Conservation (phyloP, 2,888 invertebrate genomes). For the Synanthedon andrenaeformis region DNA sequence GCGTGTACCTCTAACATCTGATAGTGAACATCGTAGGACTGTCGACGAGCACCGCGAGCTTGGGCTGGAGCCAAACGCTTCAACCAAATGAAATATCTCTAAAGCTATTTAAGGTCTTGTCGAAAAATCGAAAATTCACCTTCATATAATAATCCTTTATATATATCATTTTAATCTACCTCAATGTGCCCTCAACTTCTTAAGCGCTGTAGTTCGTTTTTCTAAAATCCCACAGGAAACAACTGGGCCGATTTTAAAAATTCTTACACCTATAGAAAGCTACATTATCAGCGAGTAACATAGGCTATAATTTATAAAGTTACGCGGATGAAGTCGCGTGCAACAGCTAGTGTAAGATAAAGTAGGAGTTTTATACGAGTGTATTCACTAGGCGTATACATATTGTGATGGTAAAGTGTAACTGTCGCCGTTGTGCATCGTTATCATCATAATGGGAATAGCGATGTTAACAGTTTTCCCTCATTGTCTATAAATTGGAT, state of each 20-base stretch:
- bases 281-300: no score
- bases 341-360: no score
- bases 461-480: conserved; percentile 46
- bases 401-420: neutral
- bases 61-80: conserved; percentile 61
- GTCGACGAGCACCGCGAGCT: conserved; percentile 32
- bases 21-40: conserved; percentile 51
- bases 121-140: conserved; percentile 26
- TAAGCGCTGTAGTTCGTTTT: no score
- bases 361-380: no score
- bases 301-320: no score
- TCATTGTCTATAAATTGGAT: conserved; percentile 54
- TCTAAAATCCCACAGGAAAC: no score
- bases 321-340: no score
- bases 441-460: conserved; percentile 33
- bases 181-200: no score
- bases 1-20: conserved; percentile 60
- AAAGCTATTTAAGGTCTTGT: conserved; percentile 40
- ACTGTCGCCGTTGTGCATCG: conserved; percentile 3
- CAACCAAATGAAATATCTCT: conserved; percentile 52
- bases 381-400: neutral
- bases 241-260: no score
- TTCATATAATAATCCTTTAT: neutral
- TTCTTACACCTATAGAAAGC: no score
- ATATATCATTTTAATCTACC: no score